Evolutionary conservation across 2,888 invertebrate genomes (phyloP).

Genomic region (Stenodera caucasica): DNA sequence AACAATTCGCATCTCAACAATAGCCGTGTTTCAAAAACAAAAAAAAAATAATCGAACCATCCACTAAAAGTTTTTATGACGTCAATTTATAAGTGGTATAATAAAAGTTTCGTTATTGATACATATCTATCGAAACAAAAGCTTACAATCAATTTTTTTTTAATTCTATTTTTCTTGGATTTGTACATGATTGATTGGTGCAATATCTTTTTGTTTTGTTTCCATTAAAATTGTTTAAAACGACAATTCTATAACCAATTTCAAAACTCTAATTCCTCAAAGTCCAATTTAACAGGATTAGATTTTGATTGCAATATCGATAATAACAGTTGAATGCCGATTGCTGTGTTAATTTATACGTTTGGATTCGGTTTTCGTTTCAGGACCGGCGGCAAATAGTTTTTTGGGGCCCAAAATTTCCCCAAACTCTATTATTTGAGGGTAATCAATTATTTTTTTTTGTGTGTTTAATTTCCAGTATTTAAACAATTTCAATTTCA

Average conservation of each 20-base stretch:
- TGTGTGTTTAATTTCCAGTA: not conserved
- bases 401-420: too few species aligned
- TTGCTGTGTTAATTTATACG: not conserved
- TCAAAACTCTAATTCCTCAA: not conserved
- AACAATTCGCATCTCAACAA: too few species aligned
- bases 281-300: conserved; percentile 3
- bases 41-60: too few species aligned
- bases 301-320: not conserved
- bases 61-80: too few species aligned
- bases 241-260: conserved; percentile 5
- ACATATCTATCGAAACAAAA: too few species aligned
- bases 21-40: too few species aligned
- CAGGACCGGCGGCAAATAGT: too few species aligned
- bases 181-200: not conserved
- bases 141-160: too few species aligned
- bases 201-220: not conserved
- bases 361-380: too few species aligned
- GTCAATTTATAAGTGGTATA: too few species aligned
- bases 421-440: too few species aligned
- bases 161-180: not conserved
- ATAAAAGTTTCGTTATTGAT: too few species aligned
- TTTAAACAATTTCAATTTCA: not conserved
- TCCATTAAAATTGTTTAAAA: conserved; percentile 3
- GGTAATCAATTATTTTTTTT: not conserved
- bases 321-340: not conserved